Evolutionary conservation across 2,113 vertebrate genomes (phyloP).

Genomic region (Hydrolagus affinis): DNA sequence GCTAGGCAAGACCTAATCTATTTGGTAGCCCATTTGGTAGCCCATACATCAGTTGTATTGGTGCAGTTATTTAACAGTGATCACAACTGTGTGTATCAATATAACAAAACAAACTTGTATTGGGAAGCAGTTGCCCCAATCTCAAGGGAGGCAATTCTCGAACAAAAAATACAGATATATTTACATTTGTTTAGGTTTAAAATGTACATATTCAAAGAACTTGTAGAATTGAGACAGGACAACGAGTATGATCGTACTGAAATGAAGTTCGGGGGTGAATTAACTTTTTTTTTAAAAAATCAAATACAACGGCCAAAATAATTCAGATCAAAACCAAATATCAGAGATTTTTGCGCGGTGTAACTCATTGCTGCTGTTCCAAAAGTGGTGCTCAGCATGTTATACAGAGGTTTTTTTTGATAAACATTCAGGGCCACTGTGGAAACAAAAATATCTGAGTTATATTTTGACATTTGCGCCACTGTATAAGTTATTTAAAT

Average conservation of each 20-base stretch:
- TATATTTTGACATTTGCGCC: neutral
- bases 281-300: neutral
- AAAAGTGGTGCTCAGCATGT: neutral
- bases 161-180: neutral
- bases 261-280: constrained; percentile 6
- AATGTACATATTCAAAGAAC: neutral
- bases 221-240: neutral
- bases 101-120: no score
- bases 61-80: no score
- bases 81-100: no score
- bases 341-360: neutral
- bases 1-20: no score
- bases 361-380: neutral
- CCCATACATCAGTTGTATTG: no score
- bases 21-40: no score
- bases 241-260: neutral
- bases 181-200: neutral
- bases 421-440: neutral
- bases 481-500: neutral
- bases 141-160: neutral
- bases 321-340: neutral
- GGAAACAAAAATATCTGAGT: neutral
- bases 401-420: neutral
- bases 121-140: no score
- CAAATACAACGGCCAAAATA: neutral